phyloP scores from a whole-genome alignment of 2,888 invertebrate species.

The Stenotaenia linearis region DNA sequence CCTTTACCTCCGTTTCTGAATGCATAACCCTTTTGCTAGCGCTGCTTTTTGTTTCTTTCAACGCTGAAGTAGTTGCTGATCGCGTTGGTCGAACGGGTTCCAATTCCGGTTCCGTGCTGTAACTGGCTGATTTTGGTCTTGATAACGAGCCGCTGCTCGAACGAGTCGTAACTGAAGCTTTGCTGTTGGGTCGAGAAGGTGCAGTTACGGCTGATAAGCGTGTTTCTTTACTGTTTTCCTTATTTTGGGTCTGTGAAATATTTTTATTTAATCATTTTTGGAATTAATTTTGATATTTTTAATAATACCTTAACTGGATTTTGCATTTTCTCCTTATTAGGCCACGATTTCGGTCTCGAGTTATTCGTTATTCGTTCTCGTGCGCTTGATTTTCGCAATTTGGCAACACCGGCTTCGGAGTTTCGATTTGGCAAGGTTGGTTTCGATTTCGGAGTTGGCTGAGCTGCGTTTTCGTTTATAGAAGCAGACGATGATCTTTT shows the following conservation, averaged over 20 bases:
- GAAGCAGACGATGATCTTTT: background rate
- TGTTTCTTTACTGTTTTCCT: background rate
- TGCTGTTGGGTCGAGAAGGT: background rate
- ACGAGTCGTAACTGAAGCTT: background rate
- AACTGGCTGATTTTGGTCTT: background rate
- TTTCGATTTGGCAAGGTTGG: background rate
- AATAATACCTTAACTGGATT: background rate
- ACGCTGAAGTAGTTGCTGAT: background rate
- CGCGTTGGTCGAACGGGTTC: background rate
- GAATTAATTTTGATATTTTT: background rate
- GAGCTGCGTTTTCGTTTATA: background rate
- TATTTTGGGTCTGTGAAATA: background rate
- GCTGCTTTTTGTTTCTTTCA: background rate
- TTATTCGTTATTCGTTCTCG: background rate
- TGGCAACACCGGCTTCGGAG: background rate
- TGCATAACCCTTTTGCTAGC: background rate
- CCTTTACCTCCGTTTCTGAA: background rate
- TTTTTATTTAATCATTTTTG: background rate
- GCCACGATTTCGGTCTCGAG: background rate
- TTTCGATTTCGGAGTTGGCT: background rate
- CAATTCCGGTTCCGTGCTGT: background rate
- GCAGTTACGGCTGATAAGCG: background rate
- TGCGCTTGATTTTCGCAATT: background rate
- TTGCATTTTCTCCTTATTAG: background rate
- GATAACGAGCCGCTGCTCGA: background rate